These are phyloP conservation scores for Dolichallabes microphthalmus DNA, from an alignment of 2,113 vertebrate species.

Conservation along the genomic window DNA sequence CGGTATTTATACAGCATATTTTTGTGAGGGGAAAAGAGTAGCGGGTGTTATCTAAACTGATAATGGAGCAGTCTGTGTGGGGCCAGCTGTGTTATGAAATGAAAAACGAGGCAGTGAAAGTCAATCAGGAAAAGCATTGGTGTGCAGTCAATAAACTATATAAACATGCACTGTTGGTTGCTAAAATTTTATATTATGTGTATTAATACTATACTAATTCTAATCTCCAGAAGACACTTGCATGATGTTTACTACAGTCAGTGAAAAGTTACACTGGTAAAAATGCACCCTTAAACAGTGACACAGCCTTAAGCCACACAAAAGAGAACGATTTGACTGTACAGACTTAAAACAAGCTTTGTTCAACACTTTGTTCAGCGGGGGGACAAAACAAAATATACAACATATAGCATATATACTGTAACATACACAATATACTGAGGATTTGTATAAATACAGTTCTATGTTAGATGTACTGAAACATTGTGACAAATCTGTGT, in stretches of 20 bases:
- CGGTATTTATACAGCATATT: slow-evolving; percentile 43
- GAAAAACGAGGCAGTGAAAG: slow-evolving; percentile 31
- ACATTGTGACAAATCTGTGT: neutral
- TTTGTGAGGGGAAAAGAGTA: slow-evolving; percentile 37
- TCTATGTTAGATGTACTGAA: neutral
- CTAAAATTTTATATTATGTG: neutral
- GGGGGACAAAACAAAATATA: no score
- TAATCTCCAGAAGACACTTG: neutral
- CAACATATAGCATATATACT: neutral
- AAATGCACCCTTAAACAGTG: neutral
- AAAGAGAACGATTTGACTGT: neutral
- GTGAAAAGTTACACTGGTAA: neutral
- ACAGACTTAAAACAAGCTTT: neutral
- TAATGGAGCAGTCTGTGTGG: slow-evolving; percentile 36
- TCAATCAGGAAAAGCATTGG: neutral
- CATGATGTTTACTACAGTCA: neutral
- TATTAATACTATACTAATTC: neutral
- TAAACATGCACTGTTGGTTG: neutral
- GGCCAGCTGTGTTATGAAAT: slow-evolving; percentile 36
- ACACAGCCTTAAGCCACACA: neutral
- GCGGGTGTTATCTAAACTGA: slow-evolving; percentile 52
- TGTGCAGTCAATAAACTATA: neutral
- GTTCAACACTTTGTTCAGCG: neutral
- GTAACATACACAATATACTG: neutral
- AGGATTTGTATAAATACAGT: neutral